These are phyloP conservation scores for Ctenopoma multispine DNA, from an alignment of 2,797 vertebrate genomes.

Conservation along the genomic window DNA sequence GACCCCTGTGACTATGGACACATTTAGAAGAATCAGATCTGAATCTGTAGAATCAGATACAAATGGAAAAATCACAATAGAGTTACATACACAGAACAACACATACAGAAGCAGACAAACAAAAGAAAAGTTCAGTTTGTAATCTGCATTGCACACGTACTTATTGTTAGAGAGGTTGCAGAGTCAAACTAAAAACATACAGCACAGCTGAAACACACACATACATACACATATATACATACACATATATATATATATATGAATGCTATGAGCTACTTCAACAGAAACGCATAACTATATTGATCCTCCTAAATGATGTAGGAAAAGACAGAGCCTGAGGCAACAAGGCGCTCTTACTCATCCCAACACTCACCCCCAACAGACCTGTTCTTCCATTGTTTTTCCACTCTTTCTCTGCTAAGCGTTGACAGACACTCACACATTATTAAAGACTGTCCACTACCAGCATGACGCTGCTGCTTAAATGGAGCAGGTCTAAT, in stretches of 20 bases:
- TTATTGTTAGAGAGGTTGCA: constrained; percentile 29
- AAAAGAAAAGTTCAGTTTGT: constrained; percentile 37
- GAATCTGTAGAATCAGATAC: constrained; percentile 55
- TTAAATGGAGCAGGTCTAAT: constrained; percentile 82
- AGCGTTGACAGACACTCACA: constrained; percentile 74
- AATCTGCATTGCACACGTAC: constrained; percentile 20
- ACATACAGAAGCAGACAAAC: constrained; percentile 34
- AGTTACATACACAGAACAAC: constrained; percentile 41
- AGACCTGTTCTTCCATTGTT: constrained; percentile 60
- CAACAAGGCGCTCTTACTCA: constrained; percentile 47
- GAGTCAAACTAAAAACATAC: constrained; percentile 32
- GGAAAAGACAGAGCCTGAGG: constrained; percentile 35
- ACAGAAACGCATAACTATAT: constrained; percentile 48
- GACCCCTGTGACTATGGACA: constrained; percentile 62
- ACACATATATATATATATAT: constrained; percentile 21
- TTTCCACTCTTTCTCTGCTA: constrained; percentile 60
- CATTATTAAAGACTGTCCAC: constrained; percentile 78
- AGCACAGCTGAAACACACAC: constrained; percentile 4
- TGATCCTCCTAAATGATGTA: constrained; percentile 14
- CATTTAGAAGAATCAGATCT: too few species aligned
- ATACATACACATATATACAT: neutral
- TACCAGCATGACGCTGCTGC: constrained; percentile 63
- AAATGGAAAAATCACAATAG: constrained; percentile 58
- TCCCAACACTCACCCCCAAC: constrained; percentile 40
- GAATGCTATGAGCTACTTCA: constrained; percentile 54